Conservation (phyloP, 2,797 vertebrate genomes). For the Erethizon dorsatum region DNA sequence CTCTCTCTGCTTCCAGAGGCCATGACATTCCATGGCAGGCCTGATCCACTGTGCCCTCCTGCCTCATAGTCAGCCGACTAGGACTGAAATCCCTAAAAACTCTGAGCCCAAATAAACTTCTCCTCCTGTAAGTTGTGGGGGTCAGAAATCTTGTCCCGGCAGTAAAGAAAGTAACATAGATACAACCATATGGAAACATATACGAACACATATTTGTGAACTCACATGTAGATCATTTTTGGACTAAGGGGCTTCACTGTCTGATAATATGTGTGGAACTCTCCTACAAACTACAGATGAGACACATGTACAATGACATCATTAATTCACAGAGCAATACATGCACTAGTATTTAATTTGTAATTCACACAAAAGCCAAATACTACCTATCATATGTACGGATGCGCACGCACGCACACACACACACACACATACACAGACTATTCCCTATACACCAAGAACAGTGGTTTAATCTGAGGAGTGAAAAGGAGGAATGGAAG, state of each 20-base stretch:
- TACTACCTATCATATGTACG: neutral
- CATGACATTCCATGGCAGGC: neutral
- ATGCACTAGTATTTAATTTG: neutral
- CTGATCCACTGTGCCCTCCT: neutral
- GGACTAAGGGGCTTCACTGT: neutral
- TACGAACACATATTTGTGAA: neutral
- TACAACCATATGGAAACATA: neutral
- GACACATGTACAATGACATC: neutral
- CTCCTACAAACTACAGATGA: neutral
- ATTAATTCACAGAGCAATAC: neutral
- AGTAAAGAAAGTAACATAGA: neutral
- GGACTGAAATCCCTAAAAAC: neutral
- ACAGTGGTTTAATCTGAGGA: neutral
- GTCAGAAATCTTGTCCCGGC: neutral
- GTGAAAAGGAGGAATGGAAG: neutral
- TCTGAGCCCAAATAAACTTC: neutral
- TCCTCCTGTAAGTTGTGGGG: neutral
- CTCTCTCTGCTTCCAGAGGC: neutral
- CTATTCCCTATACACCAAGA: neutral
- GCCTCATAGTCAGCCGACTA: neutral
- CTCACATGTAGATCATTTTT: neutral
- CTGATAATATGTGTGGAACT: neutral
- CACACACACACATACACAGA: neutral
- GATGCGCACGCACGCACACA: neutral
- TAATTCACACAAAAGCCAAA: slow-evolving; percentile 10